A percentile compares a stretch with the other conserved stretches of the same genome.
Conservation (phyloP, 2,113 vertebrate genomes). For the Rafetus swinhoei region DNA sequence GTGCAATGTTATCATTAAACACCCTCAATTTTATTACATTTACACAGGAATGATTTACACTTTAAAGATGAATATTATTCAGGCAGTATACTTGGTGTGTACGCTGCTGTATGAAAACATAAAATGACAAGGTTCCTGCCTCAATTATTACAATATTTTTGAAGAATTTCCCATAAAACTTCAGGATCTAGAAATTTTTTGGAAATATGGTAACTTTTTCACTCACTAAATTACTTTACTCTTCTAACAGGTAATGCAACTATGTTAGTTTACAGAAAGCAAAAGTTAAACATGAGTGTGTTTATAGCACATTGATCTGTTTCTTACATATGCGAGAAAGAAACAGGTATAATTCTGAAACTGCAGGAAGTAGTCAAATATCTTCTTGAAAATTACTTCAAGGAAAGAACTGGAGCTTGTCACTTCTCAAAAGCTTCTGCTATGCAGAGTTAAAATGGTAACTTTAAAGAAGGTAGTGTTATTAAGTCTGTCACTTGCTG, state of each 20-base stretch:
- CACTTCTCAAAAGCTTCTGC: slow-evolving; percentile 25
- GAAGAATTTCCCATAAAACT: not conserved
- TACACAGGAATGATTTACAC: not conserved
- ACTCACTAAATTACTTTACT: slow-evolving; percentile 1
- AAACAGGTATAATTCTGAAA: not conserved
- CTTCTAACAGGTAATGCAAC: not conserved
- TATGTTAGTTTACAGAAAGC: not conserved
- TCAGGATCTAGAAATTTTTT: not conserved
- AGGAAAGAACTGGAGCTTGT: slow-evolving; percentile 21
- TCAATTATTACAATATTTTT: not conserved
- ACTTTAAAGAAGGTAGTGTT: slow-evolving; percentile 34
- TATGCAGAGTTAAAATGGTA: slow-evolving; percentile 23
- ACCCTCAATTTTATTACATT: not conserved
- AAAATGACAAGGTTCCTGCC: not conserved
- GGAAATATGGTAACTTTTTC: not conserved
- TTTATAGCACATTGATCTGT: not conserved
- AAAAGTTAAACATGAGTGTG: not conserved
- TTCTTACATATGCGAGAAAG: not conserved
- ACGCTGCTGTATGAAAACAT: slow-evolving; percentile 1
- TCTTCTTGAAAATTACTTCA: slow-evolving; percentile 27
- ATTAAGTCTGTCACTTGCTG: slow-evolving; percentile 55
- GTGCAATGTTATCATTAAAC: not conserved
- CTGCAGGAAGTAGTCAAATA: not conserved
- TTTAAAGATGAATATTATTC: slow-evolving; percentile 11
- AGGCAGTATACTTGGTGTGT: not conserved